Percentiles rank a stretch among this genome's conserved stretches.
Evolutionary conservation across 2,797 vertebrate genomes (phyloP).

Genomic region (Cynodonichthys magdalenae): DNA sequence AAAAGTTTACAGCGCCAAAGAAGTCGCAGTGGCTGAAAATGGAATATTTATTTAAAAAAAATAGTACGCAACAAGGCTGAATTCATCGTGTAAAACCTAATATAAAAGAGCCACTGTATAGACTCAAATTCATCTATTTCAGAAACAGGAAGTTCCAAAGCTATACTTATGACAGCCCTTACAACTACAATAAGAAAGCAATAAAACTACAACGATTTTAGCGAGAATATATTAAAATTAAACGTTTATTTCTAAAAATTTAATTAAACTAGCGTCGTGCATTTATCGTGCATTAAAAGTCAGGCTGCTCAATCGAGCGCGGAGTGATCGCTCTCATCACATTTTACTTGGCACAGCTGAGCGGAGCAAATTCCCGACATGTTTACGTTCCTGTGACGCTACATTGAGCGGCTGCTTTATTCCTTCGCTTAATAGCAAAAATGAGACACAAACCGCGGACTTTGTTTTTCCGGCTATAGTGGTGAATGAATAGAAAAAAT

Average conservation of each 20-base stretch:
- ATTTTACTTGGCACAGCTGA: constrained; percentile 32
- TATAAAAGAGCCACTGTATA: constrained; percentile 59
- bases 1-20: neutral
- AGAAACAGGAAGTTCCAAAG: neutral
- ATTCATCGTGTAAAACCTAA: constrained; percentile 45
- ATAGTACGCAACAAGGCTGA: neutral
- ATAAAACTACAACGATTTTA: neutral
- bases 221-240: neutral
- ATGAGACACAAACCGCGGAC: neutral
- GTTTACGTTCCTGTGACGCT: constrained; percentile 10
- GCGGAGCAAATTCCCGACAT: constrained; percentile 28
- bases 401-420: neutral
- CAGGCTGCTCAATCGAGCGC: constrained; percentile 61
- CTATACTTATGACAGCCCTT: accelerated
- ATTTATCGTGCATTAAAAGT: neutral
- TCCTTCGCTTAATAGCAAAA: neutral
- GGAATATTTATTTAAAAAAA: constrained; percentile 11
- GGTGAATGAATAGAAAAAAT: neutral
- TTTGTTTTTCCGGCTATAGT: neutral
- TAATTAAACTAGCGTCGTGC: constrained; percentile 23
- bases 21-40: constrained; percentile 3
- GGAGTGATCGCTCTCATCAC: constrained; percentile 53
- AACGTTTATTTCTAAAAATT: neutral
- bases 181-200: accelerated
- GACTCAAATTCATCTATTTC: constrained; percentile 3